Base-by-base conservation (phyloP, 2,797 vertebrate species). In the Eospalax fontanierii region DNA sequence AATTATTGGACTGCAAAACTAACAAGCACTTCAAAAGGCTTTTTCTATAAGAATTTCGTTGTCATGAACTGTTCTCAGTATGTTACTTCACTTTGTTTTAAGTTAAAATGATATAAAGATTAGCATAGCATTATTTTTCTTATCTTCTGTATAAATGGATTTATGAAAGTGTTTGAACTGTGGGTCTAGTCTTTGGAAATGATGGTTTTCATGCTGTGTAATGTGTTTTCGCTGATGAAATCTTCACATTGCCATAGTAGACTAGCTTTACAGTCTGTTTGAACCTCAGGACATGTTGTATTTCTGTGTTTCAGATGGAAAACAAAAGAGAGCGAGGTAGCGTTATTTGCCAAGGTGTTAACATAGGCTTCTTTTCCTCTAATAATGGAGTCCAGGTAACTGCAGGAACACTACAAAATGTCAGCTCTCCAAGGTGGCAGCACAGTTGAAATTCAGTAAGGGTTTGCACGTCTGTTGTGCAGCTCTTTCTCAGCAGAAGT, bases 341-440 rank as follows among this genome's bases (percentile, higher is more conserved):
- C 91, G 89, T 96, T 96, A 80, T 97, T 98, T 98, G 93, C 84
- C 85, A 89, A 95, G 94, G 63, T 89, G 76, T 97, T 95, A 96
- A 92, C 43, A 89, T 94, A 96, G 95, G 80, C 71, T 95, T 97
- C 91, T 98, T 98, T 98, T 87, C 70, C 81, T 76, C 89, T 91
- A 90, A 97, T 95, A 97, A 97, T 90, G 83, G 94, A 96, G 93
- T 95, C 79, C 66, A 90, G 87, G 82, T 93, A 97, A 93, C 96
- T 97, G 91, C 93, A 97, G 91, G 91, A 84, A 92, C 81, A 65
- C 96, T 96, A 79, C 0, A 40, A 92, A 97, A 90, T 3, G 5
- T 96, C 95, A 97, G 71, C 75, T 97, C 91, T 97, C 89, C 95
- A 43, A 40, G 57, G 74, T 78, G 73, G 83, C 89, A 91, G 54